Evolutionary conservation across 2,797 vertebrate species (phyloP).

Genomic region (Sebastes matsubarae): DNA sequence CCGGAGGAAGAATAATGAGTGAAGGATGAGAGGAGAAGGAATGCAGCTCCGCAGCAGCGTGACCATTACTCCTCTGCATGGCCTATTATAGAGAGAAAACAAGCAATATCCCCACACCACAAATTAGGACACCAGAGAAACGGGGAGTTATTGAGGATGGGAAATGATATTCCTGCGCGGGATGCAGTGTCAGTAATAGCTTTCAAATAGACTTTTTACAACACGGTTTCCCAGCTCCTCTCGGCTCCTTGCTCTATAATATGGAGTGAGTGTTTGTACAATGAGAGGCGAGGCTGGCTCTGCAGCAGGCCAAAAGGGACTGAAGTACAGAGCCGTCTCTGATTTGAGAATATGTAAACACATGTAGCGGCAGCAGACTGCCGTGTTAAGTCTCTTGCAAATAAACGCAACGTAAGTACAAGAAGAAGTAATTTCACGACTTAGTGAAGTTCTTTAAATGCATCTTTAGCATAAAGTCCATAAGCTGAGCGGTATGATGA

Average conservation of each 20-base stretch:
- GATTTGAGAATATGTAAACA: not conserved
- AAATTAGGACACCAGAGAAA: slow-evolving; percentile 67
- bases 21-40: slow-evolving; percentile 49
- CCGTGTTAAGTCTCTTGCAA: not conserved
- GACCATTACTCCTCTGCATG: slow-evolving; percentile 50
- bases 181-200: slow-evolving; percentile 58
- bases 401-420: not conserved
- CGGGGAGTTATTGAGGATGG: slow-evolving; percentile 38
- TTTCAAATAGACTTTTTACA: slow-evolving; percentile 54
- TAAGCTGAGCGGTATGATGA: not conserved
- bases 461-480: not conserved
- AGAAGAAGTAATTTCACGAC: too few species aligned
- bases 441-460: not conserved
- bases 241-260: not conserved
- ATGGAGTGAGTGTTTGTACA: slow-evolving; percentile 1
- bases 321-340: not conserved
- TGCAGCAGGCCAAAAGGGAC: not conserved
- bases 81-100: slow-evolving; percentile 69
- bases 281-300: not conserved
- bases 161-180: slow-evolving; percentile 52
- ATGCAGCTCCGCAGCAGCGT: slow-evolving; percentile 15
- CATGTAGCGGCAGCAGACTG: not conserved
- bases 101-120: slow-evolving; percentile 60
- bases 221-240: not conserved
- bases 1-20: slow-evolving; percentile 64